Conservation (phyloP, 2,113 vertebrate species). For the Gymnarchus niloticus region DNA sequence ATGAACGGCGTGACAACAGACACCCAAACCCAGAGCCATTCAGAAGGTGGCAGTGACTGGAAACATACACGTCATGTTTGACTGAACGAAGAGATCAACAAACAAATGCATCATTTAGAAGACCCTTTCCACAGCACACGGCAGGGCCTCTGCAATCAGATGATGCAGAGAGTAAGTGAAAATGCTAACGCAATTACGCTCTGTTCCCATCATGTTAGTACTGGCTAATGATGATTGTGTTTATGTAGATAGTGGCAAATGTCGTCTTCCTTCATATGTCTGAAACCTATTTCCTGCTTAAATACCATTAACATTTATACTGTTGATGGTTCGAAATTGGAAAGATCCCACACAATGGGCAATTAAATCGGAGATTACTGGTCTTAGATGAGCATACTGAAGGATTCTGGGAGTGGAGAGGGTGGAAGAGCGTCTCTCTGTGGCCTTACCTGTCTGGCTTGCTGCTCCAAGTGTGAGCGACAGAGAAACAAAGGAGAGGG, state of each 20-base stretch:
- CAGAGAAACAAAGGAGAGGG: conserved; percentile 66
- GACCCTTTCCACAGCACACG: not conserved
- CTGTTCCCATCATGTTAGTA: not conserved
- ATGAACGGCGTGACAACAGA: not conserved
- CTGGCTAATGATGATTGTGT: not conserved
- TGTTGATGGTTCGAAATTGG: not conserved
- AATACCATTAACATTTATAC: not conserved
- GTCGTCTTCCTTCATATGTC: not conserved
- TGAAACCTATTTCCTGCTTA: not conserved
- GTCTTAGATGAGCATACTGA: not conserved
- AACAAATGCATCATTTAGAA: not conserved
- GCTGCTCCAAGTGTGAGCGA: conserved; percentile 91
- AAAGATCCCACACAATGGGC: not conserved
- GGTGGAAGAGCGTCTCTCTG: conserved; percentile 14
- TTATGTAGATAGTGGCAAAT: not conserved
- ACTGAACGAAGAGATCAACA: not conserved
- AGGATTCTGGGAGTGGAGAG: not conserved
- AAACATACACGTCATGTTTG: not conserved
- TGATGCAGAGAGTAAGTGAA: not conserved
- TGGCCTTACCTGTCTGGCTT: conserved; percentile 98
- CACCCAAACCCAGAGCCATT: too few species aligned
- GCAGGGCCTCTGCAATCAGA: not conserved
- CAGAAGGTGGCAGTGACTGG: not conserved
- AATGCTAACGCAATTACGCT: not conserved
- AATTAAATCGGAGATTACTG: not conserved